Evolutionary conservation across 2,797 vertebrate genomes (phyloP).

Genomic region (Diplodus sargus): DNA sequence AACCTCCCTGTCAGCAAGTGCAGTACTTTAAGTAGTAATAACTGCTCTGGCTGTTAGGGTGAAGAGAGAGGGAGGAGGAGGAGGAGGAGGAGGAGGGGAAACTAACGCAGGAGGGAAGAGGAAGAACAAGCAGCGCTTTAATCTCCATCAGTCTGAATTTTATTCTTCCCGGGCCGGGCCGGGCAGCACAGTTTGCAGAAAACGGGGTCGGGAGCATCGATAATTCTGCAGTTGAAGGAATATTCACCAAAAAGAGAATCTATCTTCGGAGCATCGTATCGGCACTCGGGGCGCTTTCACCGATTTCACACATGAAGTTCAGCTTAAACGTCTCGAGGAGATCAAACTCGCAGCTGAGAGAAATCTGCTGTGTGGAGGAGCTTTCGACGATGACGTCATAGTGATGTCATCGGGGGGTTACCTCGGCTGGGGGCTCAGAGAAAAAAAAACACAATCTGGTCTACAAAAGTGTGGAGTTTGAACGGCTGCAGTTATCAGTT

Average conservation of each 20-base stretch:
- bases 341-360: background rate
- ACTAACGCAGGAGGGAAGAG: conserved; percentile 20
- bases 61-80: conserved; percentile 40
- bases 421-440: background rate
- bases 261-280: conserved; percentile 4
- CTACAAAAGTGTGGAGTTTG: background rate
- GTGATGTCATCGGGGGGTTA: background rate
- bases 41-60: conserved; percentile 69
- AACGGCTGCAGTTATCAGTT: background rate
- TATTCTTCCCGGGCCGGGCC: conserved; percentile 11
- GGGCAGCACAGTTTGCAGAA: conserved; percentile 23
- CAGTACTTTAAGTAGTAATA: conserved; percentile 77
- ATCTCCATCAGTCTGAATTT: conserved; percentile 55
- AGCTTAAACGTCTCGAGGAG: background rate
- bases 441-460: background rate
- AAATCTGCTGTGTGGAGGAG: background rate
- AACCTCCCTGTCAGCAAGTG: conserved; percentile 76
- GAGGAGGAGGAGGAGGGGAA: conserved; percentile 31
- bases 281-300: background rate
- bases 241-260: conserved; percentile 22
- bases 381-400: conserved; percentile 2
- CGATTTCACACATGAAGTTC: conserved; percentile 6
- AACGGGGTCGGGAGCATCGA: conserved; percentile 35
- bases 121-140: conserved; percentile 55
- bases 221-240: conserved; percentile 45